Conservation (phyloP, 2,113 vertebrate genomes). For the Lepisosteus osseus region DNA sequence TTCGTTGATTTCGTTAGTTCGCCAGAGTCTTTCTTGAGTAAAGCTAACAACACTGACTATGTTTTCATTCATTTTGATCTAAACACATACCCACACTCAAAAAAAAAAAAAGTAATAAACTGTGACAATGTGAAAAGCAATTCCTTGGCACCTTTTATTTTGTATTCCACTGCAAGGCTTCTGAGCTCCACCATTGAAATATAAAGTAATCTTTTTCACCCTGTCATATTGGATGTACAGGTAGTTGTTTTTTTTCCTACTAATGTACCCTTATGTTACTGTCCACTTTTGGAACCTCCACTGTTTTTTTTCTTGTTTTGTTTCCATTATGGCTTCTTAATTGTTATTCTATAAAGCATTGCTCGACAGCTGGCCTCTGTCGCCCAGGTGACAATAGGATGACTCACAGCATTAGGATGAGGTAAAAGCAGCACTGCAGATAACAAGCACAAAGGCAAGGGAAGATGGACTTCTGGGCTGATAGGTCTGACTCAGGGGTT, state of each 20-base stretch:
- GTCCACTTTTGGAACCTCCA: neutral
- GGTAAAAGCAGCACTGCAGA: conserved; percentile 1
- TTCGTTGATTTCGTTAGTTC: no score
- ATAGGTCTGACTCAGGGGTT: conserved; percentile 6
- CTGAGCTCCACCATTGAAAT: neutral
- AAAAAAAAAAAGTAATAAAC: no score
- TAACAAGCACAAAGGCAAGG: neutral
- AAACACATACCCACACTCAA: no score
- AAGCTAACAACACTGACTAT: no score
- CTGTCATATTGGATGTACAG: neutral
- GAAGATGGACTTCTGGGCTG: conserved; percentile 16
- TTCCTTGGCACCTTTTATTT: no score
- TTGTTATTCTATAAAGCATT: neutral
- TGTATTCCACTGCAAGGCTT: no score
- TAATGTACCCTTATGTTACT: neutral
- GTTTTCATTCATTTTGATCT: no score
- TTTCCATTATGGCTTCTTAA: neutral
- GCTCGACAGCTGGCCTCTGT: neutral
- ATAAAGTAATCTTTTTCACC: neutral
- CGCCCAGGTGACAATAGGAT: conserved; percentile 32
- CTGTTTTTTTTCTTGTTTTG: neutral
- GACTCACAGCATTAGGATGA: neutral
- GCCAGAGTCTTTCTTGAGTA: no score
- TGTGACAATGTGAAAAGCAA: no score
- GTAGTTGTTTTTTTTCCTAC: no score